Base-by-base conservation (phyloP, 2,888 invertebrate species). In the Spisula subtruncata region DNA sequence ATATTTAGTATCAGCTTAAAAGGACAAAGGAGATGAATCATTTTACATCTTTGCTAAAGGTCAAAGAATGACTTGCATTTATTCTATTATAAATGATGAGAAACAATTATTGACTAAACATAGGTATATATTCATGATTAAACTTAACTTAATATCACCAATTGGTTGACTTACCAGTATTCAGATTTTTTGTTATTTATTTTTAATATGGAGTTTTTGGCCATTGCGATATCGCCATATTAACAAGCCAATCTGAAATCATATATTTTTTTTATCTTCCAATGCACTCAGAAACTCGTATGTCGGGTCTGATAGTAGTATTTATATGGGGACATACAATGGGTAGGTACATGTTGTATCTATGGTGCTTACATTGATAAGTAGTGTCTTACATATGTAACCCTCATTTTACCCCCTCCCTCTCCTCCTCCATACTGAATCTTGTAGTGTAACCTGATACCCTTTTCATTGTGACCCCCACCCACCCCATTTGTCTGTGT, bases 301-400 rank as follows among this genome's bases (percentile, higher is more conserved):
- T 88, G 91, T 92, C 54, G 92, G 92, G 66, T 92, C 92, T 25
- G 92, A 92, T 83, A 92, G 92, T 89, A 92, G 90, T 81, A 92
- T 92, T 60, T 92, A 92, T 89, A 87, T 92, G 88, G 92, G 92
- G 83, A 86, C 81, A 35, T 85, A 85, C 46, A 79, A 87, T 54
- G 90, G 90, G 90, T 90, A 90, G 81, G 90, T 90, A 85, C 75
- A 18, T 75, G 80, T 66, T 54, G 60, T 83, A 51, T 85, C 71
- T 25, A 48, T 75, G 71, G 32, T 81, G 82, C 20, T 80, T 71
- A n/a, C 32, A 48, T 16, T 35, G 16, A 51, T 20, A 8, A 32
- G 54, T 87, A n/a, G 60, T 86, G 48, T 86, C 25, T 66, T 66
- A 66, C n/a, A 12, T 4, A 66, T 25, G 25, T 66, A n/a, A 66